A percentile compares a stretch with the other conserved stretches of the same genome.
Conservation (phyloP, 2,113 vertebrate species). For the Oncorhynchus kisutch region DNA sequence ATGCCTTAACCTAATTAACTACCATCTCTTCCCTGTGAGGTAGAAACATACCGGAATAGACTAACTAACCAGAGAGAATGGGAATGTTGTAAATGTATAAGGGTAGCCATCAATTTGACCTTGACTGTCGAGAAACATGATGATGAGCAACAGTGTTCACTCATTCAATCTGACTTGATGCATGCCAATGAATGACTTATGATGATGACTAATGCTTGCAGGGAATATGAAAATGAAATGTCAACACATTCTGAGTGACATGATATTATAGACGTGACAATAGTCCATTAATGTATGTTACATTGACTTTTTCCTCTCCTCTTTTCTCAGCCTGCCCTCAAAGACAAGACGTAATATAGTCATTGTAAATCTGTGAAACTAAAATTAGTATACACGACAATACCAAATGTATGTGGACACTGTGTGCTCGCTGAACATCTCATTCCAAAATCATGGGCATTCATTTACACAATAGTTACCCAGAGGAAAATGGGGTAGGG, state of each 20-base stretch:
- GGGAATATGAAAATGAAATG: conserved; percentile 49
- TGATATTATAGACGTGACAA: conserved; percentile 62
- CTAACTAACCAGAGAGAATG: conserved; percentile 36
- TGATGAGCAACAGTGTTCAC: conserved; percentile 38
- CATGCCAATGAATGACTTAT: conserved; percentile 54
- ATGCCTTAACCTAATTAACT: too few relatives aligned
- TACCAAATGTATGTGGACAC: too few relatives aligned
- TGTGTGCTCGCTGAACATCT: too few relatives aligned
- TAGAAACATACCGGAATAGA: conserved; percentile 33
- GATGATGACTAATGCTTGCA: too few relatives aligned
- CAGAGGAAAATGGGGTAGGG: too few relatives aligned
- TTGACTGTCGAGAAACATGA: conserved; percentile 62
- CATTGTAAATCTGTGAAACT: too few relatives aligned
- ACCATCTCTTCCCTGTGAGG: conserved; percentile 7
- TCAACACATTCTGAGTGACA: conserved; percentile 66
- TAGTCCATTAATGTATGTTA: conserved; percentile 32
- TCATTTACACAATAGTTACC: too few relatives aligned
- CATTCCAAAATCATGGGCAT: too few relatives aligned
- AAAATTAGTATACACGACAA: too few relatives aligned
- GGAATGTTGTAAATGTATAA: conserved; percentile 1
- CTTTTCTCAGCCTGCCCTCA: too few relatives aligned
- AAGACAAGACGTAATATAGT: too few relatives aligned
- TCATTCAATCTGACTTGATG: conserved; percentile 66
- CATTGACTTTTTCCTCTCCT: conserved; percentile 14
- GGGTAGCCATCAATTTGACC: conserved; percentile 71